These are phyloP conservation scores for Pentamera pediparva DNA, from an alignment of 53 echinoderm and acorn worm genomes.

Conservation along the genomic window DNA sequence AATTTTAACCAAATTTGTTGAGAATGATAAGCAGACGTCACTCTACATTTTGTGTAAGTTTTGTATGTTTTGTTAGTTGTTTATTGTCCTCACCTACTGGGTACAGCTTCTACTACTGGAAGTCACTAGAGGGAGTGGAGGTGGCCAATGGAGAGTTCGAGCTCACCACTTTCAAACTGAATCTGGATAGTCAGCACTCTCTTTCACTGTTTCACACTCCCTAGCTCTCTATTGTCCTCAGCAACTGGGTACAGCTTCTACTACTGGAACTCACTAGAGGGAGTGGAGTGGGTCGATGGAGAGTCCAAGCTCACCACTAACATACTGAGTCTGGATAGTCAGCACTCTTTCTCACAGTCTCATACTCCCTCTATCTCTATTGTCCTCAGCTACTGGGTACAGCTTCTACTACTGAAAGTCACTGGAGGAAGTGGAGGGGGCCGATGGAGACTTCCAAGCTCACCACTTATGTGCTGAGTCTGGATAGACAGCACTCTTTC, in stretches of 20 bases:
- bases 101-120: slow-evolving; percentile 76
- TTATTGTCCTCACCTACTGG: slow-evolving; percentile 78
- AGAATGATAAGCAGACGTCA: too few species aligned
- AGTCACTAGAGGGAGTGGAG: slow-evolving; percentile 49
- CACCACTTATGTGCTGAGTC: slow-evolving; percentile 60
- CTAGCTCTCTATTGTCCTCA: background rate
- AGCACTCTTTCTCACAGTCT: background rate
- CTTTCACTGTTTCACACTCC: too few species aligned
- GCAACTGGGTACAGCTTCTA: slow-evolving; percentile 69
- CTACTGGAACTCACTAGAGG: slow-evolving; percentile 64
- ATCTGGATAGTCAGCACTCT: too few species aligned
- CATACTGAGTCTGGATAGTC: slow-evolving; percentile 60
- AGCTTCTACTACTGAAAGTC: slow-evolving; percentile 75
- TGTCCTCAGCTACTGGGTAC: slow-evolving; percentile 67
- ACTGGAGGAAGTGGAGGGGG: slow-evolving; percentile 56
- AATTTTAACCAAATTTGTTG: too few species aligned
- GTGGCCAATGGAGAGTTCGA: slow-evolving; percentile 68
- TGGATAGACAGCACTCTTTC: background rate
- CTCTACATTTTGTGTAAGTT: too few species aligned
- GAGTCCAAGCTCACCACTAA: slow-evolving; percentile 64
- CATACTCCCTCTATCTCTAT: background rate
- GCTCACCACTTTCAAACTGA: slow-evolving; percentile 62
- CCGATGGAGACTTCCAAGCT: slow-evolving; percentile 67
- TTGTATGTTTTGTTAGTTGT: too few species aligned
- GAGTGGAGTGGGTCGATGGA: slow-evolving; percentile 62